Percentiles rank a stretch among this genome's conserved stretches.
Evolutionary conservation across 2,113 vertebrate genomes (phyloP).

Genomic region (Erythrocercus mccallii): DNA sequence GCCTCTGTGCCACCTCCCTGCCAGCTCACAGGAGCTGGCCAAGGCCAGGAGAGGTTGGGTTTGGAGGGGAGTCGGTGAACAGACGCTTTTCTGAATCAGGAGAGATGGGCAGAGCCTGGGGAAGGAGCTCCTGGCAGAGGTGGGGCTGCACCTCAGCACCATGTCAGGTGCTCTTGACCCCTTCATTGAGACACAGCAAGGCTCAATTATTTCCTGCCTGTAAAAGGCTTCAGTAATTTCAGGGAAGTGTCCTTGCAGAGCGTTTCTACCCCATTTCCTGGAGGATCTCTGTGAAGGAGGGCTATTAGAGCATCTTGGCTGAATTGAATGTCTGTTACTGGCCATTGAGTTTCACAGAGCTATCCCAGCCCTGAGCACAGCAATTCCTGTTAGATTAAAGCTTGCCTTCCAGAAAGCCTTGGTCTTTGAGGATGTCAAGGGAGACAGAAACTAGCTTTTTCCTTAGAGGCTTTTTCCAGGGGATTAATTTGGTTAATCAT

Average conservation of each 20-base stretch:
- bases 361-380: background rate
- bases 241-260: background rate
- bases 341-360: background rate
- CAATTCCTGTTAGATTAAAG: background rate
- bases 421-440: background rate
- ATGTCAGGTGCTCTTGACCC: accelerated
- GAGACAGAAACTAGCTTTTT: background rate
- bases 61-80: background rate
- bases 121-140: background rate
- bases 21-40: background rate
- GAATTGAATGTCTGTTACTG: background rate
- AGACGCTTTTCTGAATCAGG: background rate
- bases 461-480: background rate
- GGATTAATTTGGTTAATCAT: constrained; percentile 39
- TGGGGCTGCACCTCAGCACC: background rate
- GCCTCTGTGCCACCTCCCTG: background rate
- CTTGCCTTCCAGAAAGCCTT: constrained; percentile 45
- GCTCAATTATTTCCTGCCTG: background rate
- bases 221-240: background rate
- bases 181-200: accelerated
- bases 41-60: accelerated
- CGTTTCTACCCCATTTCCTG: background rate
- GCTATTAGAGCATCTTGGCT: background rate
- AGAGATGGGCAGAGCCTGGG: background rate
- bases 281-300: background rate